Percentiles rank a stretch among this genome's conserved stretches.
phyloP scores from a whole-genome alignment of 2,113 vertebrate genomes.

The Parus major region DNA sequence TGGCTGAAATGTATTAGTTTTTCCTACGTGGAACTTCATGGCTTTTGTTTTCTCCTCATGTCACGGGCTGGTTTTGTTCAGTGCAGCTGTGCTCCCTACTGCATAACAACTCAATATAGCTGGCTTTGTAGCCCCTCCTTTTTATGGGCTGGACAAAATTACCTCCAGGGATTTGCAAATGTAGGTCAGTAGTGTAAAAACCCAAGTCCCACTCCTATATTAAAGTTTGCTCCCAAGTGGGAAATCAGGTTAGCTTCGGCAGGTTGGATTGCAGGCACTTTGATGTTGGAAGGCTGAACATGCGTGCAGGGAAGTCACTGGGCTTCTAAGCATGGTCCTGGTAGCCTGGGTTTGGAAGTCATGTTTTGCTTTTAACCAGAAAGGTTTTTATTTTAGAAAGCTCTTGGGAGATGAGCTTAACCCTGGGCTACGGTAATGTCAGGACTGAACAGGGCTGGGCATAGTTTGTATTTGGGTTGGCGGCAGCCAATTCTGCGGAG shows the following conservation, averaged over 20 bases:
- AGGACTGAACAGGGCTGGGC: slow-evolving; percentile 1
- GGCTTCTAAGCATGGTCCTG: rapidly evolving
- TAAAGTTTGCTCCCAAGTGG: neutral
- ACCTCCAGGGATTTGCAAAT: slow-evolving; percentile 21
- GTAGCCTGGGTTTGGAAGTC: neutral
- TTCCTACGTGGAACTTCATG: neutral
- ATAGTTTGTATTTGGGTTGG: neutral
- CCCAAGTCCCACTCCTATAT: neutral
- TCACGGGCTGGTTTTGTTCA: slow-evolving; percentile 1
- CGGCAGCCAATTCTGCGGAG: rapidly evolving
- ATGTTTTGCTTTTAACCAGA: neutral
- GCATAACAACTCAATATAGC: neutral
- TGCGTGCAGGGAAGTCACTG: neutral
- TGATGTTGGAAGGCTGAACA: neutral
- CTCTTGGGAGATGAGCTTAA: slow-evolving; percentile 20
- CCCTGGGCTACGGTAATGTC: neutral
- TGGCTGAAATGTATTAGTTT: neutral
- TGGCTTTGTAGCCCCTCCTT: slow-evolving; percentile 1
- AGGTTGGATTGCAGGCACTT: neutral
- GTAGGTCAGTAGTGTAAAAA: slow-evolving; percentile 52
- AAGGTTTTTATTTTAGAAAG: slow-evolving; percentile 30
- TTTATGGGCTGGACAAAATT: neutral
- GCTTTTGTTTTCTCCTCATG: slow-evolving; percentile 9
- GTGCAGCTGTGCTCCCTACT: neutral
- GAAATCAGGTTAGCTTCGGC: neutral